Percentiles rank a stretch among this genome's conserved stretches.
Evolutionary conservation across 2,113 vertebrate species (phyloP).

Genomic region (Labeo rohita): DNA sequence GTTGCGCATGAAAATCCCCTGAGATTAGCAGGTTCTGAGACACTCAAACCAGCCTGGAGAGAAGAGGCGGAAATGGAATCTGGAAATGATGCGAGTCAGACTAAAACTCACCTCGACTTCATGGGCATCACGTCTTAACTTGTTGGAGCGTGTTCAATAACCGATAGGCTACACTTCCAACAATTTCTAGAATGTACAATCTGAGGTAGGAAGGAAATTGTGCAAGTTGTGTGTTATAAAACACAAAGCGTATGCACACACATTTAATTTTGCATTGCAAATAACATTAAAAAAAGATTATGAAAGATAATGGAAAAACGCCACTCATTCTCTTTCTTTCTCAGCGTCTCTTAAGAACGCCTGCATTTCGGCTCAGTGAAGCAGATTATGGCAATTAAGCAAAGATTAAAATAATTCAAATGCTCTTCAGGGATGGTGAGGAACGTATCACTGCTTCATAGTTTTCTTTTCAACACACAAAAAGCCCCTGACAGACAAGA

Average conservation of each 20-base stretch:
- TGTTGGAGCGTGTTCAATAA: not conserved
- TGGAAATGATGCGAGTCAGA: not conserved
- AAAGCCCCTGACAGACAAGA: not conserved
- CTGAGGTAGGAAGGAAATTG: not conserved
- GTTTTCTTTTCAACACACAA: not conserved
- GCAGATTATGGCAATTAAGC: constrained; percentile 30
- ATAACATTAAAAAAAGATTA: not conserved
- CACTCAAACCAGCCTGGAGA: not conserved
- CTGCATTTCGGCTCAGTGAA: constrained; percentile 24
- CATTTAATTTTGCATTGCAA: not conserved
- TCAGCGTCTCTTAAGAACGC: not conserved
- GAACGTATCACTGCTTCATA: not conserved
- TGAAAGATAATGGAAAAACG: not conserved
- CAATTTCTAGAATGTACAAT: not conserved
- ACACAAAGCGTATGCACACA: no score
- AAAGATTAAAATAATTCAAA: constrained; percentile 26
- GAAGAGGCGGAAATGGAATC: not conserved
- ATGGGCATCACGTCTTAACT: not conserved
- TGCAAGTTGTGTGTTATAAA: not conserved
- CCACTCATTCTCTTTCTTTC: not conserved
- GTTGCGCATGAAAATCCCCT: not conserved
- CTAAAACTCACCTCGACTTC: constrained; percentile 1
- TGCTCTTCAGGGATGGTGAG: constrained; percentile 16
- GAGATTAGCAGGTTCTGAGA: constrained; percentile 34
- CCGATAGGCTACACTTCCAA: not conserved